Evolutionary conservation across 2,888 invertebrate genomes (phyloP).

Genomic region (Mongoloraphidia duomilia): DNA sequence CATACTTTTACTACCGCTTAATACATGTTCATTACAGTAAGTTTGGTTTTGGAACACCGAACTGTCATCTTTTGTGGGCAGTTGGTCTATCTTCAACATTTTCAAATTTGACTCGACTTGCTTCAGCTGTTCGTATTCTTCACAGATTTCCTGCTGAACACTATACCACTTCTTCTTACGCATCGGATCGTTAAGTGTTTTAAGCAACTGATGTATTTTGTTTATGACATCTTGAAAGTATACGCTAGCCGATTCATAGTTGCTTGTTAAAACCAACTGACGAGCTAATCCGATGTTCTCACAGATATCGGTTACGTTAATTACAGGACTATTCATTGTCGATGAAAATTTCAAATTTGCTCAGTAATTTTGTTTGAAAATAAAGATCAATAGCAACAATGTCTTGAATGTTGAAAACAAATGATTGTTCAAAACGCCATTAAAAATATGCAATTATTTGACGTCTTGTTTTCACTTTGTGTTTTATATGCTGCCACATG

Average conservation of each 20-base stretch:
- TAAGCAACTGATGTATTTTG: slow-evolving; percentile 74
- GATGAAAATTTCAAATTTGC: too few species aligned
- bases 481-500: background rate
- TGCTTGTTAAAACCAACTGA: slow-evolving; percentile 88
- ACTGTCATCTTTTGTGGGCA: background rate
- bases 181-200: slow-evolving; percentile 63
- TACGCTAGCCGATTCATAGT: slow-evolving; percentile 86
- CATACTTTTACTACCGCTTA: too few species aligned
- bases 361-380: too few species aligned
- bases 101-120: background rate
- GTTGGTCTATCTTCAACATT: background rate
- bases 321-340: slow-evolving; percentile 32
- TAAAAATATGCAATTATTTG: background rate
- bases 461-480: background rate
- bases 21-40: too few species aligned
- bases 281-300: slow-evolving; percentile 90
- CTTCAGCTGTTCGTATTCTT: background rate
- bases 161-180: slow-evolving; percentile 82
- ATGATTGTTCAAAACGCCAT: background rate
- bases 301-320: slow-evolving; percentile 78
- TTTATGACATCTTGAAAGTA: slow-evolving; percentile 88
- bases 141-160: slow-evolving; percentile 31
- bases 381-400: too few species aligned
- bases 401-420: background rate
- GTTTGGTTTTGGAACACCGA: too few species aligned